Evolutionary conservation across 2,888 invertebrate genomes (phyloP), one percentile per base, ranked within the genome.

Genomic region (Cyclophora punctaria): DNA sequence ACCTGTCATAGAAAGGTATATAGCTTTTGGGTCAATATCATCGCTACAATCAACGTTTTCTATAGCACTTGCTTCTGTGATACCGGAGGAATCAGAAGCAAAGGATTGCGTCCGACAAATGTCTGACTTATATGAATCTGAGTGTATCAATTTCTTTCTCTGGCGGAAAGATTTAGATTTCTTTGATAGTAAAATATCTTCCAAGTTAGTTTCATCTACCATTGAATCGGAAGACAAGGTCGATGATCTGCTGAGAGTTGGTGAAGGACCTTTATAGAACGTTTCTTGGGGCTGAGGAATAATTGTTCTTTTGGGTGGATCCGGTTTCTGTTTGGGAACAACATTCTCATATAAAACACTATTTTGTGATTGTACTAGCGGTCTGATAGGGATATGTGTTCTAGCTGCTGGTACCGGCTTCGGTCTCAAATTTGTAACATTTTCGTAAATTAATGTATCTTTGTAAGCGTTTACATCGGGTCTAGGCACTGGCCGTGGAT

Each of bases 121-220:
- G 42, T 68, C 66, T 45, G 71, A 66, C 67, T 77, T 80, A 52
- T 60, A 73, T 4, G 69, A 64, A 55, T 63, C 67, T 41, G 69
- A 63, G 53, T 67, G 65, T 3, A 67, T 55, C 2, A 69, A 45
- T 50, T 71, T 62, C 62, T 74, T 71, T 41, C 75, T 65, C 49
- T 79, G 82, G 47, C 75, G 75, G 62, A 89, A 89, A n/a, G 88
- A 89, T 62, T 78, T 84, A 0, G 87, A 88, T 62, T 85, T 88
- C 66, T 81, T 72, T 5, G 88, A 89, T 33, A 87, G 60, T 35
- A 89, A 70, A 59, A 89, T 85, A 60, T 88, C 88, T 71, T 89
- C 88, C 53, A 89, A 73, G 67, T 87, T 84, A 6, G 85, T 67
- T 69, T 86, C 88, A 56, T 89, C 88, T 44, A 78, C 70, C 80